phyloP scores from a whole-genome alignment of 2,888 invertebrate species.

The Teleiodes luculella region DNA sequence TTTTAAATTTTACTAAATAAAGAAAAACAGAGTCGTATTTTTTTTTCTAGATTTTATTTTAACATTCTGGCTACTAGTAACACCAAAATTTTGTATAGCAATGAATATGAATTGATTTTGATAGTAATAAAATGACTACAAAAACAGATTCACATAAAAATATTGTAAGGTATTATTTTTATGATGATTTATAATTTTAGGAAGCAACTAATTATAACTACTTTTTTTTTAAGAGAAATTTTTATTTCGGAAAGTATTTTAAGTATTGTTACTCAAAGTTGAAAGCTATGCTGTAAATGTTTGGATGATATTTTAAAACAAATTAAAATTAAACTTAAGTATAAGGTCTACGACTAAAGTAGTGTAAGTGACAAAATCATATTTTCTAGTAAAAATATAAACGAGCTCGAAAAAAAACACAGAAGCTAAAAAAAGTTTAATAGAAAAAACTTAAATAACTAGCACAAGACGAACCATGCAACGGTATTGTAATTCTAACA shows the following conservation, averaged over 20 bases:
- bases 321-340: background rate
- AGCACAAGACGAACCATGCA: constrained; percentile 6
- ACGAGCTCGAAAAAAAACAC: constrained; percentile 30
- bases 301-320: background rate
- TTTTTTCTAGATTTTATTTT: too few relatives aligned
- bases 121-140: too few relatives aligned
- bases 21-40: too few relatives aligned
- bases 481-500: background rate
- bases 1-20: too few relatives aligned
- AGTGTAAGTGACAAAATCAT: constrained; percentile 13
- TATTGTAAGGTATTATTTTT: background rate
- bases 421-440: constrained; percentile 9
- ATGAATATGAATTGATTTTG: too few relatives aligned
- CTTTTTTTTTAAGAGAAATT: too few relatives aligned
- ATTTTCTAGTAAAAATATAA: constrained; percentile 11
- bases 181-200: background rate
- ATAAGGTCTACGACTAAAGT: constrained; percentile 8
- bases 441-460: background rate
- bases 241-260: too few relatives aligned
- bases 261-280: background rate
- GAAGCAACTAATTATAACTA: background rate
- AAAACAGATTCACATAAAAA: too few relatives aligned
- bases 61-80: too few relatives aligned
- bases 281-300: too few relatives aligned
- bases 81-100: too few relatives aligned